Base-by-base conservation (phyloP, 2,113 vertebrate genomes). In the Pseudonaja textilis region DNA sequence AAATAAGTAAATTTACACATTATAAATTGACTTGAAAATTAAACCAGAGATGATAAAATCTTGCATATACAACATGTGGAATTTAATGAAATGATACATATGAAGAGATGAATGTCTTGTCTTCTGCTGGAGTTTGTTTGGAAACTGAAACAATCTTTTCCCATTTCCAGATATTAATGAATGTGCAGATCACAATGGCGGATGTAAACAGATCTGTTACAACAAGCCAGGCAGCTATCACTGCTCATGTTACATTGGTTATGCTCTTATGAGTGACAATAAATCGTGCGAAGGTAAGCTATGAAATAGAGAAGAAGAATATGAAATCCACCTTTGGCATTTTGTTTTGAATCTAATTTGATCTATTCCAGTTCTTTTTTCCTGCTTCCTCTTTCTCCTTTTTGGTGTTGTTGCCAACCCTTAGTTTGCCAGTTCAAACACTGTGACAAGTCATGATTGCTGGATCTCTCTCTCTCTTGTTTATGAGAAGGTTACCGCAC, bases 141-240 rank as follows among this genome's bases (percentile, higher is more conserved):
- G 22, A 91, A 92, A 89, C 39, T 89, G 69, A 50, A 90, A 59
- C 23, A 92, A 92, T 59, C 90, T 95, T 81, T 95, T 12, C 93
- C 95, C 95, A 54, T 94, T 91, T 95, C 92, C 96, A 99, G 99
- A 99, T 97, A 96, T 99, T 42, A 96, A 99, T 45, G 99, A 99
- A 96, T 99, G 99, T 96, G 91, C 64, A 90, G 96, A 55, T 0
- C 94, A 93, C 91, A 99, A 99, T 0, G 99, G 98, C 0, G 98
- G 98, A 86, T 99, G 99, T 96, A 98, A 97, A 94, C 99, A 99
- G 2, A 94, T 97, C 45, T 99, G 99, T 96, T 96, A 96, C 93
- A 99, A 99, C 98, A 98, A 97, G 8, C 95, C 96, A 0, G 99
- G 99, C 86, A 99, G 98, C 96, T 99, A 99, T 97, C 97, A 91